Evolutionary conservation across 2,888 invertebrate genomes (phyloP), one percentile per base, ranked within the genome.

Genomic region (Perithous albicinctus): DNA sequence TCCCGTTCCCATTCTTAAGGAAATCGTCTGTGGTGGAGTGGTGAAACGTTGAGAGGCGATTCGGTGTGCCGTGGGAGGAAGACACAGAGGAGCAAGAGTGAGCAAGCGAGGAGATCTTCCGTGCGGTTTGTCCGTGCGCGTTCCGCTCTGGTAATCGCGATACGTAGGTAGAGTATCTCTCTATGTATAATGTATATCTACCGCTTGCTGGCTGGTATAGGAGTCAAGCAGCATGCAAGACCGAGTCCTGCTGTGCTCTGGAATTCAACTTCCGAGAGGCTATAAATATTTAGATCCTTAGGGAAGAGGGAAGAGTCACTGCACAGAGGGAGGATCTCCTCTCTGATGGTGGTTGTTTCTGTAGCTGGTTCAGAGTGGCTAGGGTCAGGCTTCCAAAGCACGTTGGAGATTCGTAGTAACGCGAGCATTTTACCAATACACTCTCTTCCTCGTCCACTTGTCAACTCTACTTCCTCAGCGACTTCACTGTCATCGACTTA

Each of bases 91-190:
- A 38, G 38, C 26, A n/a, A 15, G 29, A 78, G 74, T 59, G 70
- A 64, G 67, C 75, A 63, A 56, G 66, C 48, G 61, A 70, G 79
- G 82, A 76, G 82, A 76, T 85, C 78, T 74, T 83, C 79, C 77
- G 56, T 43, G 69, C 69, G 69, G 69, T 70, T 54, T 56, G 69
- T 41, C 69, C 54, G 56, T 70, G 79, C 87, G 86, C 87, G 86
- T 87, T 87, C 82, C 80, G 88, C 85, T 87, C 86, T 84, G 86
- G 72, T 85, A 84, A 86, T 87, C 84, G 82, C 78, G 74, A 83
- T 56, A 70, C 56, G 56, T 41, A 18, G 41, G 12, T 56, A 26
- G 26, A 41, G 26, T 12, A n/a, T n/a, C n/a, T n/a, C 26, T 56
- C 56, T 41, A 38, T 70, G 69, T 70, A 66, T 63, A 41, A 63